These are phyloP conservation scores for Neoitamus cyanurus DNA, from an alignment of 2,888 invertebrate species.

Conservation along the genomic window DNA sequence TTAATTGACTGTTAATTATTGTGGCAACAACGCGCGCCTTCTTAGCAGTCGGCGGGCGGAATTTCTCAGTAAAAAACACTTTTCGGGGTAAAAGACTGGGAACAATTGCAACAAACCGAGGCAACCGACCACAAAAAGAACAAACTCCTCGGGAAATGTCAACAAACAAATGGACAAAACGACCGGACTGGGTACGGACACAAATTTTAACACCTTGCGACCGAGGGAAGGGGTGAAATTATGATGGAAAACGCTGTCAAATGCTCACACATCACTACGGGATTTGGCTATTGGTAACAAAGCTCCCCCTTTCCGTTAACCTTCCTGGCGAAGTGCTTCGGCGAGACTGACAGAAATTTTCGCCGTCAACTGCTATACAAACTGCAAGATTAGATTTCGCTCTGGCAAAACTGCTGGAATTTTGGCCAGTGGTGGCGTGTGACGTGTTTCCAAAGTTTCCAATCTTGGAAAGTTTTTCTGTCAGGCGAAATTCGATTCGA, in stretches of 20 bases:
- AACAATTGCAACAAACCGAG: conserved; percentile 1
- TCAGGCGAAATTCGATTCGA: background rate
- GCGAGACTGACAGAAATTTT: conserved; percentile 24
- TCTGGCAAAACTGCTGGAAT: background rate
- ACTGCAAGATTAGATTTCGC: background rate
- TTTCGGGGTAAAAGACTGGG: background rate
- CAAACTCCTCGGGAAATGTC: background rate
- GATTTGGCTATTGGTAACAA: background rate
- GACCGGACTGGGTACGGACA: background rate
- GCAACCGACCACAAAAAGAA: background rate
- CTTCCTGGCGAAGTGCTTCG: conserved; percentile 2
- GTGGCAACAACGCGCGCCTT: conserved; percentile 1
- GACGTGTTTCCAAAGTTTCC: background rate
- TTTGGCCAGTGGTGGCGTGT: background rate
- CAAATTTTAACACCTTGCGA: background rate
- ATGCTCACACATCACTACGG: conserved; percentile 21
- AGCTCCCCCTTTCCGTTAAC: background rate
- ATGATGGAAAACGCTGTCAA: background rate
- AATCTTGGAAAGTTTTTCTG: background rate
- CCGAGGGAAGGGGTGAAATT: background rate
- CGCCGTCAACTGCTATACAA: conserved; percentile 23
- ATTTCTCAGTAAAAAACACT: background rate
- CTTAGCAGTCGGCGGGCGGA: background rate
- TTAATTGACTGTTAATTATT: conserved; percentile 15
- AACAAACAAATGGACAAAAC: background rate